Conservation (phyloP, 2,797 vertebrate genomes). For the Tinamus major region DNA sequence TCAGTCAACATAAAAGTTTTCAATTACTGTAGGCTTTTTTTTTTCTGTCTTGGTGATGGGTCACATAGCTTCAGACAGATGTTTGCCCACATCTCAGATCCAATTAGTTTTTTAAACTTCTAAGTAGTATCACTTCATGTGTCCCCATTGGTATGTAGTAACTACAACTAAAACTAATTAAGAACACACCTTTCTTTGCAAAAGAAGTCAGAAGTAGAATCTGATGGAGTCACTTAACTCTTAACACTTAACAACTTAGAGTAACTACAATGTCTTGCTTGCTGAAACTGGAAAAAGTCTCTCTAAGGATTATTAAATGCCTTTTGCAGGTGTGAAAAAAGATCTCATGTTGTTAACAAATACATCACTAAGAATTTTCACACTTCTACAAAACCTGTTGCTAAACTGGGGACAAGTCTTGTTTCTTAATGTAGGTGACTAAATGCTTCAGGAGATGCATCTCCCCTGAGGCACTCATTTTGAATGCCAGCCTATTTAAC, state of each 20-base stretch:
- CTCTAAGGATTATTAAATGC: constrained; percentile 20
- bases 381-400: constrained; percentile 34
- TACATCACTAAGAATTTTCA: constrained; percentile 49
- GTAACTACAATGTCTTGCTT: not conserved
- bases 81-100: not conserved
- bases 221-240: not conserved
- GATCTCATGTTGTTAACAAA: constrained; percentile 47
- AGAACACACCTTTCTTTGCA: not conserved
- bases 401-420: constrained; percentile 9
- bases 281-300: constrained; percentile 24
- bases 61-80: constrained; percentile 1
- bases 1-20: constrained; percentile 54
- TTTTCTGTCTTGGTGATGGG: constrained; percentile 21
- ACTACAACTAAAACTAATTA: constrained; percentile 35
- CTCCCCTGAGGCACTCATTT: constrained; percentile 2
- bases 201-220: constrained; percentile 22
- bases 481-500: constrained; percentile 41
- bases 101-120: constrained; percentile 15
- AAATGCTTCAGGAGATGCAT: not conserved
- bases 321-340: constrained; percentile 42
- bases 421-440: constrained; percentile 21
- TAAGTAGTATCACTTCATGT: constrained; percentile 22
- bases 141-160: constrained; percentile 38
- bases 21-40: constrained; percentile 30
- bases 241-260: not conserved